Evolutionary conservation across 23 tunicate species (phyloP), one percentile per base, ranked within the genome.

Genomic region (Clavelina lepadiformis): DNA sequence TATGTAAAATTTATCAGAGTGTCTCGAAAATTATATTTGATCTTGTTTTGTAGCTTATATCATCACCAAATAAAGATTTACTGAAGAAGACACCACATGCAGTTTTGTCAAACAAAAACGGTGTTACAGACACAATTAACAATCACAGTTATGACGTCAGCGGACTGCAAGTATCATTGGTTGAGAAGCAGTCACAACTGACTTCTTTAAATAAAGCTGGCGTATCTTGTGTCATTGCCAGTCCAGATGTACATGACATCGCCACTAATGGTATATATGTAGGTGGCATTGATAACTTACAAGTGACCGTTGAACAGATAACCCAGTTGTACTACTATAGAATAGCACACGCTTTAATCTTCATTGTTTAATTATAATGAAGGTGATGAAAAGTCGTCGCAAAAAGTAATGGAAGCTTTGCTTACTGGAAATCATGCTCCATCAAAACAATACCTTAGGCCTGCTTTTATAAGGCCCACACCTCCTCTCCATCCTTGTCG

Each of bases 171-270:
- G 59, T 89, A 23, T 74, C 79, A 2, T 31, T 89, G 79, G 97
- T 89, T 2, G 91, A 81, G 37, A 75, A 79, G 56, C 97, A 89
- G 37, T 81, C 97, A 18, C 89, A 81, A 71, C 83, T 89, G 31
- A 74, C 91, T 6, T 66, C 86, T 2, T 6, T 60, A 19, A 75
- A 69, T 61, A 89, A 89, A 56, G 73, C 97, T 1, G 80, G 77
- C 6, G 61, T 78, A 3, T 77, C 89, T 5, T 89, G 97, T 53
- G 38, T 89, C 0, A 74, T 89, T 33, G 60, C 97, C 0, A 35
- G 75, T 28, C 83, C 83, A 3, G 85, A 78, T 25, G 57, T 62
- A 24, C 38, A 58, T 15, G 76, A 34, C 34, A 32, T 28, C 36
- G 36, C 46, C 5, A 3, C 30, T 38, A 65, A 38, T 65, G 33